These are phyloP conservation scores for Sebastiscus tertius DNA, from an alignment of 2,797 vertebrate species.

Conservation along the genomic window DNA sequence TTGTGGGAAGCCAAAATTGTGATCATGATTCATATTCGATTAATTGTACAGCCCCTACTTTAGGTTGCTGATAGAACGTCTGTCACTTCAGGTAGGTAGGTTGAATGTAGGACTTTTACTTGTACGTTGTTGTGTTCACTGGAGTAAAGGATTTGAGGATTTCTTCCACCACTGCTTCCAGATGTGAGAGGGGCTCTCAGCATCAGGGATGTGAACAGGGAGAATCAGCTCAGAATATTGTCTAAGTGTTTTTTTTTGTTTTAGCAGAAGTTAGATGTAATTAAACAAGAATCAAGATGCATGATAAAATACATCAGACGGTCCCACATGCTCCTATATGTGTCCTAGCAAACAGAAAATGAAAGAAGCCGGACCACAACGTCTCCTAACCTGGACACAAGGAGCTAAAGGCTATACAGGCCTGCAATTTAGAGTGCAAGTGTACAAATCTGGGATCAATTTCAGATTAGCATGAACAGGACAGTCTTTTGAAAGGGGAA, in stretches of 20 bases:
- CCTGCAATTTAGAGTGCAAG: conserved; percentile 12
- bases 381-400: neutral
- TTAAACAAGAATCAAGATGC: neutral
- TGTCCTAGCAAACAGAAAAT: conserved; percentile 9
- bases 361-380: neutral
- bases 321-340: neutral
- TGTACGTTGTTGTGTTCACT: neutral
- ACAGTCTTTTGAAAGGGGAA: conserved; percentile 36
- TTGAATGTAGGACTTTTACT: neutral
- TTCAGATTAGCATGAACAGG: conserved; percentile 58
- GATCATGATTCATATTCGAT: too few relatives aligned
- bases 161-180: neutral
- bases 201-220: neutral
- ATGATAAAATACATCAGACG: neutral
- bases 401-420: neutral
- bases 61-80: neutral
- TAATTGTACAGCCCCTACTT: too few relatives aligned
- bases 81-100: neutral
- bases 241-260: neutral
- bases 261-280: neutral
- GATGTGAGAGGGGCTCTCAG: neutral
- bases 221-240: neutral
- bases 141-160: neutral
- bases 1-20: too few relatives aligned
- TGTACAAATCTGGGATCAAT: conserved; percentile 48